Percentiles rank a stretch among this genome's conserved stretches.
phyloP scores from a whole-genome alignment of 2,797 vertebrate genomes.

The Gouania willdenowi region DNA sequence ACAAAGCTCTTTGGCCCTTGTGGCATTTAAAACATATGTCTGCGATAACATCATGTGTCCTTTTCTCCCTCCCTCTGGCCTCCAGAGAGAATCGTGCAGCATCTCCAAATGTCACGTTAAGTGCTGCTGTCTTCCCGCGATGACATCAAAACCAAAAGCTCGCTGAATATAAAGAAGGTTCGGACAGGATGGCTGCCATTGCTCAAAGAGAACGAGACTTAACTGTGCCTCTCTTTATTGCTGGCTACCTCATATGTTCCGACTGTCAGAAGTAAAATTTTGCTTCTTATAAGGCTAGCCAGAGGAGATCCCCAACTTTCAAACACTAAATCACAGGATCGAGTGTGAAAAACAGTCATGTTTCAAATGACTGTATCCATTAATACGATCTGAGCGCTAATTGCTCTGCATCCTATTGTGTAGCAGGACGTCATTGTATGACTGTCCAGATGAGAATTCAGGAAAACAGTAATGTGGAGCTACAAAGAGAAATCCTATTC shows the following conservation, averaged over 20 bases:
- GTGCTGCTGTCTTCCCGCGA: slow-evolving; percentile 66
- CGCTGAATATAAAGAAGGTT: slow-evolving; percentile 54
- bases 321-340: too few species aligned
- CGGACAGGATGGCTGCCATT: slow-evolving; percentile 49
- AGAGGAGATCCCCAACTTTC: too few species aligned
- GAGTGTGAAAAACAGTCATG: too few species aligned
- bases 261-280: slow-evolving; percentile 50
- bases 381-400: too few species aligned
- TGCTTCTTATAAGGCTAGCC: slow-evolving; percentile 42
- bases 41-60: slow-evolving; percentile 62
- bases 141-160: slow-evolving; percentile 50
- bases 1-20: slow-evolving; percentile 44
- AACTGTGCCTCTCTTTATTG: slow-evolving; percentile 11
- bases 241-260: slow-evolving; percentile 40
- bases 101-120: slow-evolving; percentile 74
- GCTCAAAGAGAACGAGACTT: slow-evolving; percentile 37
- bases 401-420: too few species aligned
- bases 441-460: too few species aligned
- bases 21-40: slow-evolving; percentile 71
- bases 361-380: too few species aligned
- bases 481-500: too few species aligned
- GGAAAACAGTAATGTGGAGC: too few species aligned
- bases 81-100: slow-evolving; percentile 56
- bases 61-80: slow-evolving; percentile 38
- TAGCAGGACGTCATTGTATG: too few species aligned